phyloP scores from a whole-genome alignment of 2,888 invertebrate species.

The Alsophila aescularia region DNA sequence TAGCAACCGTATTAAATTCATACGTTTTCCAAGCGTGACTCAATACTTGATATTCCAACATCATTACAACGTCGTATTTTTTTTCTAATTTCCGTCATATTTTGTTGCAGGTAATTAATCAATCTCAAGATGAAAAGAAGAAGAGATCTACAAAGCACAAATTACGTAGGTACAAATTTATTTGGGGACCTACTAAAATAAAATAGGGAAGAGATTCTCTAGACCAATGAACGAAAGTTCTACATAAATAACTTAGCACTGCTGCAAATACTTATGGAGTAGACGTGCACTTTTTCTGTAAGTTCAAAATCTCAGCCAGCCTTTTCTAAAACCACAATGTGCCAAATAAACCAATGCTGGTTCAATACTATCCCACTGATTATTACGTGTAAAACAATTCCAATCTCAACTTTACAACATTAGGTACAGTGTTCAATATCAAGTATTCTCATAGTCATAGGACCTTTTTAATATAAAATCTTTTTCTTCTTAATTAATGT shows the following conservation, averaged over 20 bases:
- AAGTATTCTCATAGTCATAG: slow-evolving; percentile 39
- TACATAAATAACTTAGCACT: slow-evolving; percentile 18
- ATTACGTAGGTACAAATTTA: too few relatives aligned
- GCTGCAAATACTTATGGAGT: slow-evolving; percentile 21
- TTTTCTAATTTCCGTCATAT: background rate
- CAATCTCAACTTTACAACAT: slow-evolving; percentile 34
- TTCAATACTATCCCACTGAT: slow-evolving; percentile 41
- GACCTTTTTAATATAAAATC: slow-evolving; percentile 57
- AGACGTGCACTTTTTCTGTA: slow-evolving; percentile 2
- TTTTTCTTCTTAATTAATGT: slow-evolving; percentile 77
- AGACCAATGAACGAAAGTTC: slow-evolving; percentile 16
- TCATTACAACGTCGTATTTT: background rate
- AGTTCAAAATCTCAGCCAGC: slow-evolving; percentile 14
- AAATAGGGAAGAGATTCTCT: background rate
- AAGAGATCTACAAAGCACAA: too few relatives aligned
- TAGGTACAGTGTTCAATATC: slow-evolving; percentile 46
- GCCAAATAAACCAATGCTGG: slow-evolving; percentile 55
- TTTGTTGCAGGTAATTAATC: slow-evolving; percentile 21
- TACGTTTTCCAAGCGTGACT: background rate
- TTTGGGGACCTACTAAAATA: too few relatives aligned
- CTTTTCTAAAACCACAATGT: slow-evolving; percentile 58
- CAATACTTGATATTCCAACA: background rate
- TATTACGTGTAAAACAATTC: slow-evolving; percentile 29
- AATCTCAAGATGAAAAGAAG: background rate
- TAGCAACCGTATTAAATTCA: background rate